Percentiles rank a stretch among this genome's conserved stretches.
Evolutionary conservation across 2,113 vertebrate genomes (phyloP).

Genomic region (Pseudorasbora parva): DNA sequence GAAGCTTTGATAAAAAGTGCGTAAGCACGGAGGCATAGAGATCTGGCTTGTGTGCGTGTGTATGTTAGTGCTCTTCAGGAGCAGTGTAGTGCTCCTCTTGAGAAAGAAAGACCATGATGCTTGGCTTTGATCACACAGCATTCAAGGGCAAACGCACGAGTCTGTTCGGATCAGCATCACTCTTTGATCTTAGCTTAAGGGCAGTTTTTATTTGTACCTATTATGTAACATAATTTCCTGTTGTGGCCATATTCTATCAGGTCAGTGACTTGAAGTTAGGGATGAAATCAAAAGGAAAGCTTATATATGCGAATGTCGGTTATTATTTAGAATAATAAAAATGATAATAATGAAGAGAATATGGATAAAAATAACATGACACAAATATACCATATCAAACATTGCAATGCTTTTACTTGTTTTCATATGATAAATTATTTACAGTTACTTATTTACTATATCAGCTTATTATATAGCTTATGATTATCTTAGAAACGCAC

Average conservation of each 20-base stretch:
- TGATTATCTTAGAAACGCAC: neutral
- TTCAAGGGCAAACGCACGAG: conserved; percentile 34
- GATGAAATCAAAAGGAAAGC: conserved; percentile 19
- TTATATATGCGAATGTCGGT: neutral
- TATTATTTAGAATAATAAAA: neutral
- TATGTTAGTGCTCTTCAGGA: conserved; percentile 36
- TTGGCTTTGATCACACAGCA: conserved; percentile 54
- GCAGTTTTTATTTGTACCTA: conserved; percentile 42
- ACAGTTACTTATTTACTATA: neutral
- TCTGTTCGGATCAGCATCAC: conserved; percentile 49
- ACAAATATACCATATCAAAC: neutral
- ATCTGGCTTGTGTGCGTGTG: conserved; percentile 11
- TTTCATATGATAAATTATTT: neutral
- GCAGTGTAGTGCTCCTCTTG: conserved; percentile 33
- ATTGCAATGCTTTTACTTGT: neutral
- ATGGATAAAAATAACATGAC: neutral
- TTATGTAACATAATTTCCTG: conserved; percentile 40
- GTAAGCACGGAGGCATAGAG: neutral
- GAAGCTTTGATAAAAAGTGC: conserved; percentile 19
- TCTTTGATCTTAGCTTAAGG: conserved; percentile 58
- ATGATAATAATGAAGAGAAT: neutral
- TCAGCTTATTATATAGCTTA: neutral
- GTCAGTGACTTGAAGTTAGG: conserved; percentile 26
- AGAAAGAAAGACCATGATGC: conserved; percentile 35
- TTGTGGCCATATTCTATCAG: conserved; percentile 34